Percentiles rank a stretch among this genome's conserved stretches.
These are phyloP conservation scores for Lophura nycthemera DNA, from an alignment of 2,113 vertebrate species.

Conservation along the genomic window DNA sequence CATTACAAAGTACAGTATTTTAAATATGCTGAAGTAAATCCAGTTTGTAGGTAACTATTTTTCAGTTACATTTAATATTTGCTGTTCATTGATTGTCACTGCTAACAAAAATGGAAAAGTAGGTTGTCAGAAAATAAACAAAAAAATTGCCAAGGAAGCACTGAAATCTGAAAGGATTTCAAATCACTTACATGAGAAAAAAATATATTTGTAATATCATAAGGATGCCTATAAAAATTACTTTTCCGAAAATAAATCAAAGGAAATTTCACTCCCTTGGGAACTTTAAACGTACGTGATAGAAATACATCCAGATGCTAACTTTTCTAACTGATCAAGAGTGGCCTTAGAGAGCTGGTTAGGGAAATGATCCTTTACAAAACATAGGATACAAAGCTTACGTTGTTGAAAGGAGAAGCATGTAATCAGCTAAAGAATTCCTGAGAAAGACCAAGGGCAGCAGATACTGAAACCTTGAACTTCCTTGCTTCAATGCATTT, in stretches of 20 bases:
- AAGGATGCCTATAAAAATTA: conserved; percentile 7
- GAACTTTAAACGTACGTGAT: conserved; percentile 47
- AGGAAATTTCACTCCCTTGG: conserved; percentile 38
- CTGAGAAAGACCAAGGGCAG: conserved; percentile 81
- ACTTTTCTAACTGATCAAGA: conserved; percentile 57
- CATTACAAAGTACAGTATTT: background rate
- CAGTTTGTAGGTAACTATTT: background rate
- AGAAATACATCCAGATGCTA: conserved; percentile 73
- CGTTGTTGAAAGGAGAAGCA: conserved; percentile 82
- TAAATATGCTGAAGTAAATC: background rate
- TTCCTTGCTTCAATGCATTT: conserved; percentile 77
- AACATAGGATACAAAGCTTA: conserved; percentile 77
- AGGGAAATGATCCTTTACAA: conserved; percentile 74
- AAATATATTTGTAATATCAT: background rate
- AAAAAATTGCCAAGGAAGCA: background rate
- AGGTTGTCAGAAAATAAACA: conserved; percentile 15
- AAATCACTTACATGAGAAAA: background rate
- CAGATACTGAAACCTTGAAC: conserved; percentile 80
- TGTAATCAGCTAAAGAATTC: conserved; percentile 86
- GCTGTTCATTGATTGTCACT: background rate
- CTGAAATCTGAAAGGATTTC: conserved; percentile 8
- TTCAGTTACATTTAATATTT: background rate
- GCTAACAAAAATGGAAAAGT: background rate
- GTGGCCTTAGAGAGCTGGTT: conserved; percentile 46
- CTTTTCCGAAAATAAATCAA: conserved; percentile 8